Base-by-base conservation (phyloP, 2,797 vertebrate species). In the Caiman crocodilus region DNA sequence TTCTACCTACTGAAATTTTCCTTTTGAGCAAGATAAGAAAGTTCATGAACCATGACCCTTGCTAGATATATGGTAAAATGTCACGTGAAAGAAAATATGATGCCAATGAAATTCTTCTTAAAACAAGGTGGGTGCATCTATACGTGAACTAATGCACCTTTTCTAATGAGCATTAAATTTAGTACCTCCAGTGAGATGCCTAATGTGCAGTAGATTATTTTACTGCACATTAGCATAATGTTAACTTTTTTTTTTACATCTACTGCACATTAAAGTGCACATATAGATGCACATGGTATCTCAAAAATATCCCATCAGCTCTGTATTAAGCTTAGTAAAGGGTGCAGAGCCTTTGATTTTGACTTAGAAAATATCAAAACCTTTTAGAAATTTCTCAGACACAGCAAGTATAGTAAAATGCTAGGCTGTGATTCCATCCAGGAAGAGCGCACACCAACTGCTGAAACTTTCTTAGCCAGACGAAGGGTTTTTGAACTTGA, bases 11-110 rank as follows among this genome's bases (percentile, higher is more conserved):
- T 76, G 69, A 93, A 95, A 89, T 92, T 90, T 85, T 96, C 87
- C 30, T 94, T 96, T 94, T 87, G 81, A 96, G 95, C 35, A 95
- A 50, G 77, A 91, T 56, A 88, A 88, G 84, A 89, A 96, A 82
- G 26, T 91, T 92, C 97, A 94, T 82, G 82, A 79, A 88, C 79
- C 90, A 15, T 59, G 63, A 69, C 79, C 92, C 83, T 84, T 94
- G 80, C 28, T 74, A 94, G 77, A 88, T 88, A 90, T 23, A 65
- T 0, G 1, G 23, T 87, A 91, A 71, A 84, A 94, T 76, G 64
- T 78, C 91, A 30, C 3, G 2, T 77, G 79, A 94, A 89, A 94
- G 80, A 89, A 95, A 94, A 85, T 81, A 64, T 1, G 50, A 3
- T 16, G 5, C 56, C 82, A 79, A 61, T 79, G 28, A 84, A 92